A percentile compares a stretch with the other conserved stretches of the same genome.
Evolutionary conservation across 2,888 invertebrate species (phyloP).

Genomic region (Hypomecis atomaria): DNA sequence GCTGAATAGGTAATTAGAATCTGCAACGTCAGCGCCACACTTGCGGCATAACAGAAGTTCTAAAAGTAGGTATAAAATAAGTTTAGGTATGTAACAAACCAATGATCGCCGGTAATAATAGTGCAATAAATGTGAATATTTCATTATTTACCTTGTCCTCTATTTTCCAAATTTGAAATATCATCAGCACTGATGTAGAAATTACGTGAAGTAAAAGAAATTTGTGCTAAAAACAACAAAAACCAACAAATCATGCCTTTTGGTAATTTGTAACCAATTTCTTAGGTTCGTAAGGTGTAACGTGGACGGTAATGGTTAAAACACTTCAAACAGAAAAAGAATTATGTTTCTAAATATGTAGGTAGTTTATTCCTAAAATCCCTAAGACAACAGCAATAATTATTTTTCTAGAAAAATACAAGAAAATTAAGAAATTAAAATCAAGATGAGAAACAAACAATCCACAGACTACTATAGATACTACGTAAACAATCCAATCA

Average conservation of each 20-base stretch:
- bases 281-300: not conserved
- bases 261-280: conserved; percentile 4
- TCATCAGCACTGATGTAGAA: conserved; percentile 51
- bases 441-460: no score
- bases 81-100: no score
- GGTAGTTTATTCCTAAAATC: not conserved
- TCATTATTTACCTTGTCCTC: conserved; percentile 57
- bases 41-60: conserved; percentile 84
- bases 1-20: conserved; percentile 80
- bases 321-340: no score
- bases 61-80: conserved; percentile 54
- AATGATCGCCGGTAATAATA: no score
- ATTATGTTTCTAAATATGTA: not conserved
- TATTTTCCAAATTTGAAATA: conserved; percentile 47
- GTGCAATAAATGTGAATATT: no score
- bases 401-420: no score
- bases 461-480: no score
- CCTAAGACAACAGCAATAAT: not conserved
- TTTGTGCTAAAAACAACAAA: conserved; percentile 49
- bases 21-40: conserved; percentile 85
- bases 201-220: conserved; percentile 50
- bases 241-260: conserved; percentile 65
- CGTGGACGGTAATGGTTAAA: no score
- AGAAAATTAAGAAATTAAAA: no score
- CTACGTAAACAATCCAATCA: no score